Percentiles rank a stretch among this genome's conserved stretches.
These are phyloP conservation scores for Oxyruncus cristatus DNA, from an alignment of 2,113 vertebrate genomes.

Conservation along the genomic window DNA sequence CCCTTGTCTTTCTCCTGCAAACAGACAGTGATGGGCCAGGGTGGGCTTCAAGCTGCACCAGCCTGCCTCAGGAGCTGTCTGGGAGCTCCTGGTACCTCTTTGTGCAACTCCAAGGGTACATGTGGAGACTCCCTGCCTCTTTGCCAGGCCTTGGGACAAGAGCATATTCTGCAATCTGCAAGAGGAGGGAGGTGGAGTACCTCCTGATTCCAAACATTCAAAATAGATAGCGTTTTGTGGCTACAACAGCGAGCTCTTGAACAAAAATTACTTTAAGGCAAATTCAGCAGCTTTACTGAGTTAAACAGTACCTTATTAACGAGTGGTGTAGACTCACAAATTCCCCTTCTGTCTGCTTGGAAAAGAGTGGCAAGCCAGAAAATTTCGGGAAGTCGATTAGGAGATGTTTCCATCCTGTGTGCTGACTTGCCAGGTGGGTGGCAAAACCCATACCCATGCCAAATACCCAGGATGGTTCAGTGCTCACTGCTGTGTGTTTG, in stretches of 20 bases:
- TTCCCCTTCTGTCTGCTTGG: constrained; percentile 1
- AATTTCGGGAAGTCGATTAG: neutral
- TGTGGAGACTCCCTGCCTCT: neutral
- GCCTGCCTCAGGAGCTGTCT: neutral
- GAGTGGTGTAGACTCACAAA: neutral
- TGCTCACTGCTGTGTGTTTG: neutral
- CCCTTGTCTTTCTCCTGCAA: neutral
- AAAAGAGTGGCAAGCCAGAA: neutral
- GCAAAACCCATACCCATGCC: neutral
- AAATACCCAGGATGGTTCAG: neutral
- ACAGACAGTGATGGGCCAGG: neutral
- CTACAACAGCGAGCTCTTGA: neutral
- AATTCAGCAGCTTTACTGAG: neutral
- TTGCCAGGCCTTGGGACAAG: neutral
- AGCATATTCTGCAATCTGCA: neutral
- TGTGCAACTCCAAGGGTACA: neutral
- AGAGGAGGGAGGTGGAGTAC: neutral
- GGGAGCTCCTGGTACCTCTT: neutral
- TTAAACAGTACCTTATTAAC: neutral
- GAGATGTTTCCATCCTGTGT: neutral
- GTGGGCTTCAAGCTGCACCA: neutral
- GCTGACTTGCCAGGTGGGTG: constrained; percentile 2
- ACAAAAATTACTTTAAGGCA: neutral
- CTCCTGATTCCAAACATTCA: neutral
- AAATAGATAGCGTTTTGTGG: neutral